Evolutionary conservation across 2,113 vertebrate species (phyloP).

Genomic region (Protobothrops flavoviridis): DNA sequence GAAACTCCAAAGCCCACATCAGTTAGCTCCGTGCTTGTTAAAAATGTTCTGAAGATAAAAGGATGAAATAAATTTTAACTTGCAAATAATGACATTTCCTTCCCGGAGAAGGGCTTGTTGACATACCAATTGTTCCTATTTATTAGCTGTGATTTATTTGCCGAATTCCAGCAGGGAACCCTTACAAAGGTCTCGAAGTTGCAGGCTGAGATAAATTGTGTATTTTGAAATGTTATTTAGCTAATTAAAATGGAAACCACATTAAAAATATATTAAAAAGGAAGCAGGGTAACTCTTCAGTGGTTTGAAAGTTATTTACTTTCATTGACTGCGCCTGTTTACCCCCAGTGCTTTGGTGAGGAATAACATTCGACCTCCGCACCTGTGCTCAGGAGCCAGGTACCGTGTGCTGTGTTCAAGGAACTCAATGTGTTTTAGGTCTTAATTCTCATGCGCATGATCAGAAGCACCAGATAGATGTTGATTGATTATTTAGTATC

Average conservation of each 20-base stretch:
- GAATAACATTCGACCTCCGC: neutral
- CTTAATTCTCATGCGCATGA: neutral
- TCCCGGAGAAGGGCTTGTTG: neutral
- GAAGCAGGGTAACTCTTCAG: neutral
- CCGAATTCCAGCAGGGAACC: constrained; percentile 7
- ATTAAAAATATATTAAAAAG: constrained; percentile 22
- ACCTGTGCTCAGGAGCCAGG: neutral
- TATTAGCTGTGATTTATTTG: constrained; percentile 13
- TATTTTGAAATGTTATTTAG: constrained; percentile 17
- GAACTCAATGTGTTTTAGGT: neutral
- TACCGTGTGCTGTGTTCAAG: neutral
- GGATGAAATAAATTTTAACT: constrained; percentile 27
- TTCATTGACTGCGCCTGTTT: neutral
- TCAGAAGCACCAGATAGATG: neutral
- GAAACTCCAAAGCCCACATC: neutral
- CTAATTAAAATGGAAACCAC: neutral
- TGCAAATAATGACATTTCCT: constrained; percentile 24
- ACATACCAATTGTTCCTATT: constrained; percentile 5
- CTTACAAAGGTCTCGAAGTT: neutral
- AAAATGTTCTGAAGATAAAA: constrained; percentile 28
- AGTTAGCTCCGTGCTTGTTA: neutral
- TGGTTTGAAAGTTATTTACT: neutral
- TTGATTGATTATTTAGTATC: too few species aligned
- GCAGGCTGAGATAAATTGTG: neutral
- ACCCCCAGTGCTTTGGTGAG: neutral